phyloP scores from a whole-genome alignment of 64 coral and sea anemone genomes.

The Exaiptasia diaphana region DNA sequence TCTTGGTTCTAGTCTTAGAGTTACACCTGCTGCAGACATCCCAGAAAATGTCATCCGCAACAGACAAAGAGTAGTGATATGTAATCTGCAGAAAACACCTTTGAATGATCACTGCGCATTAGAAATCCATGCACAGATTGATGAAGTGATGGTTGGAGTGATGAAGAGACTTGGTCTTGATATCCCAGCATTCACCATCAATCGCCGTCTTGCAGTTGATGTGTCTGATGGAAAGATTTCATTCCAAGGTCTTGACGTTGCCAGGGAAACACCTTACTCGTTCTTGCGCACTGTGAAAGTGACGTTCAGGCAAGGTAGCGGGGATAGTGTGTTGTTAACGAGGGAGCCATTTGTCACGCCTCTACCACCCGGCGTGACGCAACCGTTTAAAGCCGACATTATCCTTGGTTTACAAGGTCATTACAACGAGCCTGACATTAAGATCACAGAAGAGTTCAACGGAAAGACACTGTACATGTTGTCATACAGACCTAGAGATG shows the following conservation, averaged over 20 bases:
- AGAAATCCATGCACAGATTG: constrained; percentile 68
- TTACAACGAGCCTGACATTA: constrained; percentile 64
- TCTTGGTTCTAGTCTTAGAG: constrained; percentile 75
- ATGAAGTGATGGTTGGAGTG: constrained; percentile 63
- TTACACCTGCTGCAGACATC: constrained; percentile 69
- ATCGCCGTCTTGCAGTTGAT: constrained; percentile 62
- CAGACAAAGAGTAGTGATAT: constrained; percentile 61
- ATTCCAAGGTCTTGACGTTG: constrained; percentile 57
- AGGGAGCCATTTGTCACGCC: constrained; percentile 32
- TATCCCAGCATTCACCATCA: constrained; percentile 65
- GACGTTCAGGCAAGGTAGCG: not conserved
- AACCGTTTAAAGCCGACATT: constrained; percentile 39
- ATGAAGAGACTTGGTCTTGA: constrained; percentile 56
- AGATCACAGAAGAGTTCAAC: constrained; percentile 19
- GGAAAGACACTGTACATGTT: constrained; percentile 41
- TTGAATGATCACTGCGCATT: constrained; percentile 52
- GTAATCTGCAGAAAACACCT: constrained; percentile 81
- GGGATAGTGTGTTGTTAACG: constrained; percentile 5
- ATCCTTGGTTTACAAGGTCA: constrained; percentile 77
- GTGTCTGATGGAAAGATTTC: constrained; percentile 36
- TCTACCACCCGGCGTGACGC: not conserved
- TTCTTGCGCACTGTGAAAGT: constrained; percentile 39
- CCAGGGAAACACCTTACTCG: constrained; percentile 65
- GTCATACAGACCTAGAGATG: not conserved
- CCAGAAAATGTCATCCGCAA: constrained; percentile 33